Evolutionary conservation across 1,140 invertebrate genomes (phyloP), one percentile per base, ranked within the genome.

Genomic region (Brachionus rotundiformis): DNA sequence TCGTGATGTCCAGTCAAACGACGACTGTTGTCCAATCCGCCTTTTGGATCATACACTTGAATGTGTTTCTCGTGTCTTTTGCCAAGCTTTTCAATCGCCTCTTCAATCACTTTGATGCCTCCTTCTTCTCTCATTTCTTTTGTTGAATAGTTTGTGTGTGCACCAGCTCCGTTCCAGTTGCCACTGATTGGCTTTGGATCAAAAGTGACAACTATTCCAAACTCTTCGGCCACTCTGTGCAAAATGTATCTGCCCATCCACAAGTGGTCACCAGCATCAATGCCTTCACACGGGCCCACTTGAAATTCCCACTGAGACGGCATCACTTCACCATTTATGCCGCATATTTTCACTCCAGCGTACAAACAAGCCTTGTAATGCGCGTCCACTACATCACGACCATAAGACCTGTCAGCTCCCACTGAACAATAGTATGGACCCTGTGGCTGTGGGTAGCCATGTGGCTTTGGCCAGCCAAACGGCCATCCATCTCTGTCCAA

Each of bases 281-380:
- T 94, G 0, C 95, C 95, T 83, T 92, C 90, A 84, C 91, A 92
- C 0, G 94, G 93, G 6, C 93, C 87, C 13, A 90, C 87, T 84
- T 90, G 89, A 84, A 89, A 90, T 84, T 90, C 88, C 87, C 88
- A 89, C 87, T 88, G 94, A 23, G 93, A 92, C 3, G 94, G 94
- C 92, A 96, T 95, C 7, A 96, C 95, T 86, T 97, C 95, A 1
- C 94, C 95, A 86, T 98, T 97, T 11, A 92, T 94, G 19, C 95
- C 95, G 77, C 92, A 91, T 81, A 98, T 92, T 61, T 93, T 92
- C 44, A 98, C 90, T 11, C 95, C 95, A 76, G 95, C 93, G 85
- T 94, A 97, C 1, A 98, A 89, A 84, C 88, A 88, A 3, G 89
- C 89, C 36, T 86, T 84, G 84, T 90, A 90, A 82, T 96, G 95